These are phyloP conservation scores for Alcis repandata DNA, from an alignment of 2,888 invertebrate genomes.

Conservation along the genomic window DNA sequence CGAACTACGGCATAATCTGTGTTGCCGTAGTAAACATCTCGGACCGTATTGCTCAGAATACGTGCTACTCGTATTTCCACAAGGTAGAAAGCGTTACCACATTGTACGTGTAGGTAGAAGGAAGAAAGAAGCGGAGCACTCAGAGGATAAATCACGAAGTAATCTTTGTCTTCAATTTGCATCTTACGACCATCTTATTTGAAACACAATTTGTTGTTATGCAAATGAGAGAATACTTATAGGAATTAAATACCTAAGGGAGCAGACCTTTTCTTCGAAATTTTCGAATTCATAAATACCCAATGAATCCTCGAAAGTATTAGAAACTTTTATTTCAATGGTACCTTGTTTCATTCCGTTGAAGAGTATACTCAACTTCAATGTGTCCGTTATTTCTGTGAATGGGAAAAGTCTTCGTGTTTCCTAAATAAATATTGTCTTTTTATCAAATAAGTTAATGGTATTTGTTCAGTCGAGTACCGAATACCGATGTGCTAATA, in stretches of 20 bases:
- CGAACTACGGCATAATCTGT: slow-evolving; percentile 2
- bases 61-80: not conserved
- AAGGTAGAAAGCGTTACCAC: not conserved
- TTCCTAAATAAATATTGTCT: slow-evolving; percentile 58
- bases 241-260: slow-evolving; percentile 38
- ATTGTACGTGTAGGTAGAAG: not conserved
- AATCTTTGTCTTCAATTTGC: slow-evolving; percentile 31
- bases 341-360: slow-evolving; percentile 31
- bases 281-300: slow-evolving; percentile 41
- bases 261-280: slow-evolving; percentile 32
- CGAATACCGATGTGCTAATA: slow-evolving; percentile 24
- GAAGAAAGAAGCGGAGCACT: slow-evolving; percentile 12
- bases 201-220: slow-evolving; percentile 41
- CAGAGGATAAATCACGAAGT: slow-evolving; percentile 26
- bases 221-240: slow-evolving; percentile 41
- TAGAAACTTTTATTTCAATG: slow-evolving; percentile 41
- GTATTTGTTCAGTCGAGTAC: slow-evolving; percentile 52
- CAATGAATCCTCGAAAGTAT: slow-evolving; percentile 42
- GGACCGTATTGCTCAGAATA: not conserved
- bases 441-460: slow-evolving; percentile 58
- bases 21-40: not conserved
- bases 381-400: slow-evolving; percentile 32
- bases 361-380: slow-evolving; percentile 29
- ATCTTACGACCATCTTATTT: slow-evolving; percentile 36
- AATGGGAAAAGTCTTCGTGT: slow-evolving; percentile 33